These are phyloP conservation scores for Podiceps cristatus DNA, from an alignment of 2,113 vertebrate genomes.

Conservation along the genomic window DNA sequence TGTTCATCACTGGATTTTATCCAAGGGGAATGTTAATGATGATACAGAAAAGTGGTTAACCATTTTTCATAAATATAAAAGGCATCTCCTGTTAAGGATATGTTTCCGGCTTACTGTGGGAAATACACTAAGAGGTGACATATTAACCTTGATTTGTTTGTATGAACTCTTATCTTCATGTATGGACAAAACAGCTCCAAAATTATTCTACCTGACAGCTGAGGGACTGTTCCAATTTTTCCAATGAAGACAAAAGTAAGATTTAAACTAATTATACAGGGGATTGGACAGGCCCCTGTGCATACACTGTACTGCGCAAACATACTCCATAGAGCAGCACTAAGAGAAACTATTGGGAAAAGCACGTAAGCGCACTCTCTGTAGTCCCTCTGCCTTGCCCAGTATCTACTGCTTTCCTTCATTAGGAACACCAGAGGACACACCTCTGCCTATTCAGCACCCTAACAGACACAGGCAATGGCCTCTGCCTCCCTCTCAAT, in stretches of 20 bases:
- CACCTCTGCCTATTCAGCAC: background rate
- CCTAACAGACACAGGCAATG: background rate
- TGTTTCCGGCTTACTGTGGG: slow-evolving; percentile 74
- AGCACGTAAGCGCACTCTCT: accelerated
- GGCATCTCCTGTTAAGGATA: slow-evolving; percentile 49
- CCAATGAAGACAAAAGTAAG: background rate
- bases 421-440: background rate
- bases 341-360: background rate
- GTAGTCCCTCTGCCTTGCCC: background rate
- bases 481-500: background rate
- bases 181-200: background rate
- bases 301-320: background rate
- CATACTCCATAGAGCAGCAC: accelerated
- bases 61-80: slow-evolving; percentile 74
- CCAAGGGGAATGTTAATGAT: slow-evolving; percentile 66
- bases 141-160: slow-evolving; percentile 33
- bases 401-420: background rate
- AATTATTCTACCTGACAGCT: slow-evolving; percentile 4
- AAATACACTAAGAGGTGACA: slow-evolving; percentile 63
- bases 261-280: background rate
- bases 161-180: background rate
- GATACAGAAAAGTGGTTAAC: slow-evolving; percentile 53
- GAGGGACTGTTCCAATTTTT: background rate
- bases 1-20: slow-evolving; percentile 76
- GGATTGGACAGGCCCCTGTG: background rate